phyloP scores from a whole-genome alignment of 2,113 vertebrate genomes.

The Actenoides lindsayi region DNA sequence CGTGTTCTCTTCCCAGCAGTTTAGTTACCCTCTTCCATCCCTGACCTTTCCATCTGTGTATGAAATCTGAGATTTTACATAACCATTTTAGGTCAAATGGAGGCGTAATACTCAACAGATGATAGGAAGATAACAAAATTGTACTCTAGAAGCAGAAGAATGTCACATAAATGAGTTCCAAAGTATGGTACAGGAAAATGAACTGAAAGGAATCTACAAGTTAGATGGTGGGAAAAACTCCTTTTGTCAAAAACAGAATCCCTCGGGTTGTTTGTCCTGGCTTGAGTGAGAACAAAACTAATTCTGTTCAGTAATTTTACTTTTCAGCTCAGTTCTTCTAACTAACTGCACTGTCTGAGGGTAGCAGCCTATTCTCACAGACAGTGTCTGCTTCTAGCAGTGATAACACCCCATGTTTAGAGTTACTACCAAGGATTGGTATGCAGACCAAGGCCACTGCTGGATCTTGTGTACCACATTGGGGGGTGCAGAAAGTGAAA shows the following conservation, averaged over 20 bases:
- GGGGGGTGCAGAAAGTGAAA: too few relatives aligned
- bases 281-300: too few relatives aligned
- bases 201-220: background rate
- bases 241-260: background rate
- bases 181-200: background rate
- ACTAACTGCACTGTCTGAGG: too few relatives aligned
- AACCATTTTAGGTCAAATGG: background rate
- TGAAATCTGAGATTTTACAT: background rate
- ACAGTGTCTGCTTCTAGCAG: too few relatives aligned
- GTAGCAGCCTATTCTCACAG: too few relatives aligned
- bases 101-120: background rate
- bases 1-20: background rate
- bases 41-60: background rate
- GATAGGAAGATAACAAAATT: background rate
- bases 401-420: too few relatives aligned
- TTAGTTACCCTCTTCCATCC: background rate
- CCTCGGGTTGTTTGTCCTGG: too few relatives aligned
- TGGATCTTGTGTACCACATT: too few relatives aligned
- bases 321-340: too few relatives aligned
- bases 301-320: too few relatives aligned
- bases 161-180: background rate
- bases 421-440: too few relatives aligned
- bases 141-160: background rate
- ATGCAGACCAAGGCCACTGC: too few relatives aligned
- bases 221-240: background rate